Percentiles rank a stretch among this genome's conserved stretches.
Conservation (phyloP, 2,797 vertebrate genomes). For the Cyclura pinguis region DNA sequence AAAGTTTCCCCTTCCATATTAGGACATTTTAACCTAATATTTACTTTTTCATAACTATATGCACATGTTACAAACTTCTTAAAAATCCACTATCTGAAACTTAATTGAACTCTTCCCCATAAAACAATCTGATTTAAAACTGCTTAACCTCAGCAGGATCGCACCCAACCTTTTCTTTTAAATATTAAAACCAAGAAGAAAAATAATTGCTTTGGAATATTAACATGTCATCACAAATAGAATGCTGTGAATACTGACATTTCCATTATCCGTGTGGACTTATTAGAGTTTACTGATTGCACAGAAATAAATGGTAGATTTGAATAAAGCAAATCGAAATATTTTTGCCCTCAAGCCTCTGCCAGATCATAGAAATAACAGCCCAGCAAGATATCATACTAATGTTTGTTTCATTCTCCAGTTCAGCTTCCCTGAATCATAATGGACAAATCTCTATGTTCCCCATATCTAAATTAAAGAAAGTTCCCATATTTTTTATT, state of each 20-base stretch:
- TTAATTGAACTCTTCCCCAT: not conserved
- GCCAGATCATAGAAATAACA: slow-evolving; percentile 49
- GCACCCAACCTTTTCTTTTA: not conserved
- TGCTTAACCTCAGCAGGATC: not conserved
- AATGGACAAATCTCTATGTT: slow-evolving; percentile 49
- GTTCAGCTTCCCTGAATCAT: slow-evolving; percentile 50
- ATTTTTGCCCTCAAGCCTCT: slow-evolving; percentile 24
- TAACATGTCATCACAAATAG: slow-evolving; percentile 42
- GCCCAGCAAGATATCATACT: slow-evolving; percentile 27
- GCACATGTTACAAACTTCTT: not conserved
- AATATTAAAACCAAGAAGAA: not conserved
- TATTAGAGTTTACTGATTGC: not conserved
- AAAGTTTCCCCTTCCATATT: not conserved
- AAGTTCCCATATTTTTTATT: slow-evolving; percentile 59
- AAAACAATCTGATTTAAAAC: not conserved
- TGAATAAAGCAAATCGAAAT: slow-evolving; percentile 42
- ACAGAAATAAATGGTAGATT: slow-evolving; percentile 39
- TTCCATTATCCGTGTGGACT: slow-evolving; percentile 16
- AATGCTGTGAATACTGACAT: slow-evolving; percentile 43
- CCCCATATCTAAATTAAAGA: slow-evolving; percentile 46
- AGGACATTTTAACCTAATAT: not conserved
- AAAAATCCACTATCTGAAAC: not conserved
- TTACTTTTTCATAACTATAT: not conserved
- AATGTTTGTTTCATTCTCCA: slow-evolving; percentile 36
- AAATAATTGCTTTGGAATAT: slow-evolving; percentile 12